Evolutionary conservation across 2,888 invertebrate genomes (phyloP).

Genomic region (Periphyllus acericola): DNA sequence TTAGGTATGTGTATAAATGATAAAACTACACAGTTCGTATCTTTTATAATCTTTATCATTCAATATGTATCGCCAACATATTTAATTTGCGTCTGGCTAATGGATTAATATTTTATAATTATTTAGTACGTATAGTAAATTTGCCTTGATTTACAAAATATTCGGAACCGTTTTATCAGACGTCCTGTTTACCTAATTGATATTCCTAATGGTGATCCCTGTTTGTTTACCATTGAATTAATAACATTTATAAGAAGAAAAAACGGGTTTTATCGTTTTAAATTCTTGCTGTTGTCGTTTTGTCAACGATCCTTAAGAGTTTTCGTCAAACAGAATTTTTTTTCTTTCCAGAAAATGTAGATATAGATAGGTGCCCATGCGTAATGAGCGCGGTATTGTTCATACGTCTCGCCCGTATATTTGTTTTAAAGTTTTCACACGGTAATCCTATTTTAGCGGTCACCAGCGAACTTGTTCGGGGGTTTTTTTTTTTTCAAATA

Average conservation of each 20-base stretch:
- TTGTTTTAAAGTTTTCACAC: slow-evolving; percentile 4
- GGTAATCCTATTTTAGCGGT: neutral
- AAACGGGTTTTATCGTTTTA: neutral
- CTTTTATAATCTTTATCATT: too few relatives aligned
- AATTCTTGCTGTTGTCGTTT: neutral
- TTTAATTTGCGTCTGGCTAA: neutral
- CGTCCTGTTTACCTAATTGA: neutral
- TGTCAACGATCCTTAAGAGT: too few relatives aligned
- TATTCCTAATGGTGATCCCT: neutral
- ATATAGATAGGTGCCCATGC: neutral
- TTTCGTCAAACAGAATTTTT: neutral
- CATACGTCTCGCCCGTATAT: neutral
- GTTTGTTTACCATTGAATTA: neutral
- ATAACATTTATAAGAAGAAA: neutral
- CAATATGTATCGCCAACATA: neutral
- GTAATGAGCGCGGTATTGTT: neutral
- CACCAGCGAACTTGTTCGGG: neutral
- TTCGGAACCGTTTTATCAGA: neutral
- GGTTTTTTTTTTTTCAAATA: slow-evolving; percentile 14
- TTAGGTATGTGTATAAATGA: neutral
- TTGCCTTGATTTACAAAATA: neutral
- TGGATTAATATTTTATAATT: neutral
- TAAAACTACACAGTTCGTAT: neutral
- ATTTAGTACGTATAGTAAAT: neutral
- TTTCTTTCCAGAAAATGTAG: neutral